phyloP scores from a whole-genome alignment of 2,888 invertebrate species.

The Orchestes rusci region DNA sequence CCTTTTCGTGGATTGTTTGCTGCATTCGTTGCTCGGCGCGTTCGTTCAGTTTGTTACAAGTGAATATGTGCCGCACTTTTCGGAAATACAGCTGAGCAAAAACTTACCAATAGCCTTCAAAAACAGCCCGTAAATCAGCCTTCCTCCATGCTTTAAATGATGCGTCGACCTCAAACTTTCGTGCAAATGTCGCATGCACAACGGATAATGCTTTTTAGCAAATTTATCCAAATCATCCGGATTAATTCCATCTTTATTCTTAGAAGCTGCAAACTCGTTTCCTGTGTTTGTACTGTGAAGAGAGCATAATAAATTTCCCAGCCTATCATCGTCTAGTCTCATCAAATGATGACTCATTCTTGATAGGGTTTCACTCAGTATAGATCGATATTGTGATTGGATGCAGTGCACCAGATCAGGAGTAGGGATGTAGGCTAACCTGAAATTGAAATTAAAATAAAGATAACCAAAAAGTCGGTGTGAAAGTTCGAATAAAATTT shows the following conservation, averaged over 20 bases:
- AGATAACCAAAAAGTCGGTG: no score
- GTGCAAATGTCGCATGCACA: slow-evolving; percentile 94
- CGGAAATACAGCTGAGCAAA: no score
- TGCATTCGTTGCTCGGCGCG: no score
- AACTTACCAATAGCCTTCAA: slow-evolving; percentile 62
- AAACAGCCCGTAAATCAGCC: slow-evolving; percentile 89
- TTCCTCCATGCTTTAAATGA: slow-evolving; percentile 81
- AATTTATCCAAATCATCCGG: slow-evolving; percentile 58
- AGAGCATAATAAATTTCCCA: slow-evolving; percentile 64
- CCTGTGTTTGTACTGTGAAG: slow-evolving; percentile 81
- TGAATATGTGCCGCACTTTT: no score
- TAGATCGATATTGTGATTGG: slow-evolving; percentile 63
- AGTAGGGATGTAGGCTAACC: slow-evolving; percentile 74
- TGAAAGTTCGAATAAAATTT: no score
- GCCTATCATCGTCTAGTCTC: slow-evolving; percentile 75
- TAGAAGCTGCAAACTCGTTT: slow-evolving; percentile 42
- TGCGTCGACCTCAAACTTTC: slow-evolving; percentile 70
- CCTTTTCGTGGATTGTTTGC: no score
- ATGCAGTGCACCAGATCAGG: slow-evolving; percentile 80
- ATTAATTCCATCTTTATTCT: slow-evolving; percentile 32
- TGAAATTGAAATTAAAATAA: slow-evolving; percentile 4
- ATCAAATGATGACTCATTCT: slow-evolving; percentile 60
- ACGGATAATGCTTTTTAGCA: slow-evolving; percentile 78
- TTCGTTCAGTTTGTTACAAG: no score
- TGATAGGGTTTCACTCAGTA: slow-evolving; percentile 61